Evolutionary conservation across 2,113 vertebrate genomes (phyloP), one percentile per base, ranked within the genome.

Genomic region (Polyodon spathula): DNA sequence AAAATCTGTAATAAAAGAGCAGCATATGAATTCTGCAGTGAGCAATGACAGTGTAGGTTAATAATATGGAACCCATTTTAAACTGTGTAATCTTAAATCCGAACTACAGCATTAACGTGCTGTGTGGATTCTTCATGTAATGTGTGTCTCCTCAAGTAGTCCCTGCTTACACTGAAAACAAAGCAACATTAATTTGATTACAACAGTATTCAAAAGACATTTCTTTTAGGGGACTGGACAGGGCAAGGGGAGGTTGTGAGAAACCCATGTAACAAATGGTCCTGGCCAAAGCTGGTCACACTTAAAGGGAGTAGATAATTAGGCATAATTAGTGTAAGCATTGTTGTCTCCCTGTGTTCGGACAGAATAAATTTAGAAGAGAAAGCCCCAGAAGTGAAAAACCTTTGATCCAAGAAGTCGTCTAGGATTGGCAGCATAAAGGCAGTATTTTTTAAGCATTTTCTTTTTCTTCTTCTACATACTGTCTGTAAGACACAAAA

Each of bases 251-350:
- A 93, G 93, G 93, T 90, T 96, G 91, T 97, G 95, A 95, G 94
- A 97, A 96, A 86, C 85, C 87, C 82, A 82, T 83, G 85, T 78
- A 89, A 88, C 91, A 88, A 90, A 88, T 88, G 81, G 77, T 73
- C 77, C 81, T 88, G 85, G 83, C 88, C 70, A 77, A 84, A 90
- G 90, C 87, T 83, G 80, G 88, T 88, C 90, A 82, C 88, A 89
- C 63, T 74, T 81, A 93, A 90, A 88, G 89, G 91, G 94, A 94
- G 93, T 92, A 95, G 93, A 97, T 97, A 95, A 98, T 98, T 97
- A 97, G 93, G 87, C 83, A 87, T 95, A 97, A 98, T 98, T 97
- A 98, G 93, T 55, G 92, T 94, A 92, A 90, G 92, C 92, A 95
- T 97, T 92, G 91, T 95, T 91, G 92, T 89, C 82, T 89, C 88